phyloP scores from a whole-genome alignment of 2,888 invertebrate genomes.

The Pseudanteris insignis region DNA sequence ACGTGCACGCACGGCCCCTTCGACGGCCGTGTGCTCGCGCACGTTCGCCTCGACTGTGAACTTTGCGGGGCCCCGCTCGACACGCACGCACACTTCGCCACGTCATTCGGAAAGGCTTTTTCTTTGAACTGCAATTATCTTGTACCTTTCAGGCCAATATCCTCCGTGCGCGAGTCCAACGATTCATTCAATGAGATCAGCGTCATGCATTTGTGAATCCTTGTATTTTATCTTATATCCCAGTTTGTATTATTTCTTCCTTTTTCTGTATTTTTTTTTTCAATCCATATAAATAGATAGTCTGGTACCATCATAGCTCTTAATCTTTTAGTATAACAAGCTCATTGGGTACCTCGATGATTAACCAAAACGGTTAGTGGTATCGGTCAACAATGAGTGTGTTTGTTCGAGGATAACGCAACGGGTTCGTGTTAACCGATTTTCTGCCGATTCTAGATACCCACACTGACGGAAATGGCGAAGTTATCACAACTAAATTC shows the following conservation, averaged over 20 bases:
- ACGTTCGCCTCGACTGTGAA: constrained; percentile 15
- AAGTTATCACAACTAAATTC: too few relatives aligned
- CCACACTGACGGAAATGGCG: too few relatives aligned
- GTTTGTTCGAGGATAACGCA: too few relatives aligned
- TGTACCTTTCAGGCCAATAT: constrained; percentile 39
- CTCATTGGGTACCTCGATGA: constrained; percentile 23
- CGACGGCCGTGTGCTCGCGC: constrained; percentile 7
- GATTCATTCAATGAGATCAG: constrained; percentile 40
- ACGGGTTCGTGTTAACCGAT: constrained; percentile 3
- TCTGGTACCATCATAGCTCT: too few relatives aligned
- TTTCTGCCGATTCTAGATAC: neutral
- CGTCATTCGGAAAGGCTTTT: constrained; percentile 41
- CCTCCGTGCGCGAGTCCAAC: constrained; percentile 29
- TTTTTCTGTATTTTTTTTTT: constrained; percentile 13
- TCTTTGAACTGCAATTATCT: constrained; percentile 43
- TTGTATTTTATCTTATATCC: too few relatives aligned
- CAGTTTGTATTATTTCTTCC: too few relatives aligned
- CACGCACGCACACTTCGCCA: constrained; percentile 19
- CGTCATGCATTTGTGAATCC: constrained; percentile 31
- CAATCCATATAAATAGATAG: constrained; percentile 16
- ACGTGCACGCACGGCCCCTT: too few relatives aligned
- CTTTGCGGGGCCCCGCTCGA: neutral
- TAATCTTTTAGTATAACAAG: constrained; percentile 18
- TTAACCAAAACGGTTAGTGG: too few relatives aligned
- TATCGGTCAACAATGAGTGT: too few relatives aligned